Conservation (phyloP, 64 coral and sea anemone genomes). For the Stichodactyla mertensii region DNA sequence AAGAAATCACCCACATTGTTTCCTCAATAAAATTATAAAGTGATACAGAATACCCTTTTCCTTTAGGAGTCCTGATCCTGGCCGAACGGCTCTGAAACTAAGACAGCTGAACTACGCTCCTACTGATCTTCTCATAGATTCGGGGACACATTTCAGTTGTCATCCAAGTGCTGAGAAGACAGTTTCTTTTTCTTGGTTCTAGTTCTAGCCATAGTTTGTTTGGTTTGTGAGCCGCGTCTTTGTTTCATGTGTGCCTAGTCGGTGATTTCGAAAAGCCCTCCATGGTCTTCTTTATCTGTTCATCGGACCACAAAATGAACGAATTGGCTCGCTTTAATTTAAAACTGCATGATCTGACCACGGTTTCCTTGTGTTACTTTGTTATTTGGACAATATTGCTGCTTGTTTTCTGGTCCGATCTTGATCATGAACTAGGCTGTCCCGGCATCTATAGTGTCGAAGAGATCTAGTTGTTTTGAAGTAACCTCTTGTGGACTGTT, state of each 20-base stretch:
- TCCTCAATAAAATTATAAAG: not conserved
- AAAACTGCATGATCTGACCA: not conserved
- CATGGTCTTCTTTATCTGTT: not conserved
- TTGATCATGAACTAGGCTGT: not conserved
- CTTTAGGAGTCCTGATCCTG: not conserved
- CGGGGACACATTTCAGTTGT: not conserved
- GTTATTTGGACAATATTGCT: not conserved
- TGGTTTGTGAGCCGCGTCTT: not conserved
- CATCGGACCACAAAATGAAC: conserved; percentile 1
- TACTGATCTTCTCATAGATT: not conserved
- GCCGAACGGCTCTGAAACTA: not conserved
- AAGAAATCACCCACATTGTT: not conserved
- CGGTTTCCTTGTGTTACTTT: not conserved
- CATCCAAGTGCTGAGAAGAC: not conserved
- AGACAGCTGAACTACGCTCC: not conserved
- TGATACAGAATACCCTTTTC: not conserved
- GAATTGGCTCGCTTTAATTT: not conserved
- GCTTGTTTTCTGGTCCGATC: not conserved
- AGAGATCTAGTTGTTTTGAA: not conserved
- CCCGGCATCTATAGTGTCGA: not conserved
- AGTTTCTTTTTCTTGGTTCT: not conserved
- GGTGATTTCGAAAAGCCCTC: not conserved
- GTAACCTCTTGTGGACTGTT: not conserved
- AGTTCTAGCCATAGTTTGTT: not conserved
- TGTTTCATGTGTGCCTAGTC: not conserved